These are phyloP conservation scores for Phyllostomus discolor DNA, from an alignment of 2,113 vertebrate genomes.

Conservation along the genomic window DNA sequence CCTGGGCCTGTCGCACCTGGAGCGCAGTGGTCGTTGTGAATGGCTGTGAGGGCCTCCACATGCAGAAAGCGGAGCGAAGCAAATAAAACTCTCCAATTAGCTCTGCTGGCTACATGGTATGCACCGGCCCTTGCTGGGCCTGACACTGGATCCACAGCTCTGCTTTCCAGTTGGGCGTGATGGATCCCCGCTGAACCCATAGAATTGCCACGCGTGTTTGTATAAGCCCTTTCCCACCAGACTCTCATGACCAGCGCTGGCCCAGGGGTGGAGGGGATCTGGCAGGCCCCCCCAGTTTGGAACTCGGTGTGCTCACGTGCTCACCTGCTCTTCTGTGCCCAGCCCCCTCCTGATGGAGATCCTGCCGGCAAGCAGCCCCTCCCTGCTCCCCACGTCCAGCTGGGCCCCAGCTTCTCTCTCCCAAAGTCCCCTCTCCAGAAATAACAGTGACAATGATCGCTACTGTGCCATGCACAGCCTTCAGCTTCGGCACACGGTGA, in stretches of 20 bases:
- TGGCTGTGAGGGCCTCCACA: background rate
- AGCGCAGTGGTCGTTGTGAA: background rate
- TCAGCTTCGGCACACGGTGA: background rate
- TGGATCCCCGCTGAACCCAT: background rate
- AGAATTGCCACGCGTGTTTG: background rate
- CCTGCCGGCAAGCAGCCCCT: background rate
- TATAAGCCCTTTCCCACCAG: background rate
- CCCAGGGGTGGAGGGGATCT: background rate
- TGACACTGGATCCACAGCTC: background rate
- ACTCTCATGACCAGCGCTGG: background rate
- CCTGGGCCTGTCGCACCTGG: background rate
- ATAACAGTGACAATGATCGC: accelerated
- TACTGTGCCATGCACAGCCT: accelerated
- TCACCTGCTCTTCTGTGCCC: background rate
- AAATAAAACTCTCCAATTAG: background rate
- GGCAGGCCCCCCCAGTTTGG: background rate
- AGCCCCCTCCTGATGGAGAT: background rate
- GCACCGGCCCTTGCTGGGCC: background rate
- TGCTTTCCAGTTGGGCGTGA: background rate
- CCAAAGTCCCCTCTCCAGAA: background rate
- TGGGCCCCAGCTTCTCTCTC: background rate
- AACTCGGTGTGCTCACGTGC: background rate
- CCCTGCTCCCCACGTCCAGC: no score
- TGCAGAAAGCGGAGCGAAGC: background rate
- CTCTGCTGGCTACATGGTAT: background rate